Base-by-base conservation (phyloP, 2,113 vertebrate genomes). In the Scopus umbretta region DNA sequence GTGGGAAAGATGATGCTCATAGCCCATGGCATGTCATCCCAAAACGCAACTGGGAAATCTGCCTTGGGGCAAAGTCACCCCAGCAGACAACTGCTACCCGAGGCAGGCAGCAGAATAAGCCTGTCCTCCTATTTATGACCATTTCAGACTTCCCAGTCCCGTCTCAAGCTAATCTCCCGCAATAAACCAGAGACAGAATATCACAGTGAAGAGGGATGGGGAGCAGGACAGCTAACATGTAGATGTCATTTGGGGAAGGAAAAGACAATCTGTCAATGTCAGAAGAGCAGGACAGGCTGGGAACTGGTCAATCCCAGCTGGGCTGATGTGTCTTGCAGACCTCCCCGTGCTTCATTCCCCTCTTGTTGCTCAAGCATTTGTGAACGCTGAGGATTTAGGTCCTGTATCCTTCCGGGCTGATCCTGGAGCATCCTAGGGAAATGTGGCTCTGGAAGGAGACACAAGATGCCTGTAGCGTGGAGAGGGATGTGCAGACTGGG, bases 21-120 rank as follows among this genome's bases (percentile, higher is more conserved):
- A 84, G 55, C 9, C 43, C 9, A 11, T 4, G 13, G 17, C 0
- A 0, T 11, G 13, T 45, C 6, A 2, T 10, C n/a, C 40, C 29
- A 75, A 65, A 96, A 92, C 68, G 25, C 6, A 50, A 16, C 63
- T 36, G 20, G 40, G 9, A 68, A 47, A 29, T 49, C 47, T 72
- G 26, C 7, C n/a, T 7, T 23, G 7, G 29, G 21, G 16, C 20
- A 78, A 75, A 92, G 61, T 38, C 29, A 82, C 9, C 34, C 38
- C 49, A 80, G 30, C 12, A 86, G 49, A 52, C 26, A 78, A 53
- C 0, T 1, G 20, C 47, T 63, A 38, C 42, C 15, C 0, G 4
- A 71, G 9, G 9, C 25, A 71, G 45, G n/a, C 47, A 91, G 45
- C 12, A 76, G 72, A 91, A 94, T 32, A 16, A 92, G 21, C 18